These are phyloP conservation scores for Syndactyla subalaris DNA, from an alignment of 2,797 vertebrate genomes.

Conservation along the genomic window DNA sequence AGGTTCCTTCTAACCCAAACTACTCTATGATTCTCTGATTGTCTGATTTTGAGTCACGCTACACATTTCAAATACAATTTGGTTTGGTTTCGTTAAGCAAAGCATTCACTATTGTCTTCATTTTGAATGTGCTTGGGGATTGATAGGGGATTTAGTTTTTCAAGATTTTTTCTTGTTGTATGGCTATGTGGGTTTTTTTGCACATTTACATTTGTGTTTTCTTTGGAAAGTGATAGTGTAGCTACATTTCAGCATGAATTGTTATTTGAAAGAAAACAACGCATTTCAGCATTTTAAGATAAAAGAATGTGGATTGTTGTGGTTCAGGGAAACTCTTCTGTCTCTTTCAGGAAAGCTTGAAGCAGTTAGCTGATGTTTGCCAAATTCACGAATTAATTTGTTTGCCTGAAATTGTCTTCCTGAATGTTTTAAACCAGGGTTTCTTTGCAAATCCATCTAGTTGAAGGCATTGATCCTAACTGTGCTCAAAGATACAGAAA, in stretches of 20 bases:
- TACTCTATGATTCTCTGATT: neutral
- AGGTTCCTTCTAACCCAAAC: neutral
- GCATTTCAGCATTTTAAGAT: neutral
- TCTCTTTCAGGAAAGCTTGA: neutral
- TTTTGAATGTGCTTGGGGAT: neutral
- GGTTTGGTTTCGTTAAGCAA: neutral
- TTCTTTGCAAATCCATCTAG: neutral
- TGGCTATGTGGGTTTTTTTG: rapidly evolving
- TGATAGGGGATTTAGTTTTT: rapidly evolving
- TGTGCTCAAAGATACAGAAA: neutral
- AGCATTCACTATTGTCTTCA: neutral
- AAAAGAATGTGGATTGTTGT: neutral
- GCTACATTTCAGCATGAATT: neutral
- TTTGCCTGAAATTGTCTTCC: neutral
- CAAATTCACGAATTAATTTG: neutral
- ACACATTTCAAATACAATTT: neutral
- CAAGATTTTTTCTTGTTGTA: neutral
- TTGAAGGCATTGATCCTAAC: neutral
- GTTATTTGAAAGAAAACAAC: neutral
- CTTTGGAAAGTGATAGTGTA: neutral
- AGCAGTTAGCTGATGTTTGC: neutral
- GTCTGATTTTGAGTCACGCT: neutral
- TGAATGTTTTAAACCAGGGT: neutral
- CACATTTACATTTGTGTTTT: neutral
- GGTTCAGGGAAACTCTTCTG: neutral